A percentile compares a stretch with the other conserved stretches of the same genome.
Conservation (phyloP, 2,113 vertebrate species). For the Halcyon malimbica region DNA sequence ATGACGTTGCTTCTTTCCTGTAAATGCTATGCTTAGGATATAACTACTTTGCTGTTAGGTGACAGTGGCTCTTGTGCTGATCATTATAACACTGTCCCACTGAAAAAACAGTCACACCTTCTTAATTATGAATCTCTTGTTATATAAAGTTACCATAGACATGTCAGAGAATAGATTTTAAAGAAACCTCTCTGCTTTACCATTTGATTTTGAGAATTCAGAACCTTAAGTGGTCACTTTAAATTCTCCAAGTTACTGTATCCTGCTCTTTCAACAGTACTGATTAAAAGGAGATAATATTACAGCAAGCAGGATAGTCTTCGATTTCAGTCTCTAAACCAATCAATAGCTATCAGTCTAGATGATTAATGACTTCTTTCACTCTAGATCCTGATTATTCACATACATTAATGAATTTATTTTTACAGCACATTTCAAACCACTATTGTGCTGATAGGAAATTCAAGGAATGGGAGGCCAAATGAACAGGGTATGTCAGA, state of each 20-base stretch:
- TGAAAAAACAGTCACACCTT: neutral
- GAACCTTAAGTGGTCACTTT: neutral
- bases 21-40: neutral
- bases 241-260: neutral
- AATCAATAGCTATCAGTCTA: neutral
- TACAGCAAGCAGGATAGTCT: neutral
- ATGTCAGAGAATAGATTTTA: neutral
- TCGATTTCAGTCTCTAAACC: neutral
- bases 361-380: neutral
- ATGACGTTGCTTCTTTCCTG: neutral
- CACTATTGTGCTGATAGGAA: rapidly evolving
- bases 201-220: neutral
- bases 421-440: neutral
- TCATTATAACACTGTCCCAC: neutral
- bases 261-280: neutral
- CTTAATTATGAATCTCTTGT: neutral
- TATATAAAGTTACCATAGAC: neutral
- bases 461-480: neutral
- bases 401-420: neutral
- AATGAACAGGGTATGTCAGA: neutral
- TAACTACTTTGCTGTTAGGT: neutral
- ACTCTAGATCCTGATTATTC: neutral
- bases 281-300: neutral
- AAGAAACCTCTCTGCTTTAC: neutral
- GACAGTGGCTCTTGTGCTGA: neutral